A percentile compares a stretch with the other conserved stretches of the same genome.
Conservation (phyloP, 2,797 vertebrate genomes). For the Falco biarmicus region DNA sequence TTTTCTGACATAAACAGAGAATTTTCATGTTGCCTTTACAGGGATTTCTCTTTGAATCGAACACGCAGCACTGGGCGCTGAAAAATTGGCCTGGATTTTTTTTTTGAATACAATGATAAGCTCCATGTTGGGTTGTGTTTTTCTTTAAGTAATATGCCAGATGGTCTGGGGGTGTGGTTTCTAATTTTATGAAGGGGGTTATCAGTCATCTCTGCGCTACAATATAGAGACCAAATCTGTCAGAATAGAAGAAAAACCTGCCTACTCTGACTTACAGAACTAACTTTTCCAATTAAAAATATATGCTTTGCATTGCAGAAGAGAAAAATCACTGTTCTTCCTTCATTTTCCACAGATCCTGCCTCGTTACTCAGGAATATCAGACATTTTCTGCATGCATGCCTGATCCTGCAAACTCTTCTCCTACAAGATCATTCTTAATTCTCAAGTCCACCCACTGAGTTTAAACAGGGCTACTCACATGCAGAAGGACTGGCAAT, state of each 20-base stretch:
- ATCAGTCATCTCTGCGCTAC: constrained; percentile 63
- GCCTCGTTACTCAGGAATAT: constrained; percentile 29
- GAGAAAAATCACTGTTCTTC: constrained; percentile 18
- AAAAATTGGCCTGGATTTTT: constrained; percentile 47
- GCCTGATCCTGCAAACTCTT: constrained; percentile 57
- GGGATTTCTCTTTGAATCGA: background rate
- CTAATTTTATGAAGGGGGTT: constrained; percentile 74
- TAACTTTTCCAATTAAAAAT: constrained; percentile 59
- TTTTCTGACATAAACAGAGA: background rate
- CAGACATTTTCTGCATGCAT: constrained; percentile 45
- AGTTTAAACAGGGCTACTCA: constrained; percentile 56
- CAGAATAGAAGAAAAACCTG: constrained; percentile 64
- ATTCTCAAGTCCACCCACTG: constrained; percentile 45
- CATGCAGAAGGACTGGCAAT: constrained; percentile 10
- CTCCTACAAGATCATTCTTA: constrained; percentile 32
- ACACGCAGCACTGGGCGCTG: background rate
- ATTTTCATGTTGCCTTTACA: background rate
- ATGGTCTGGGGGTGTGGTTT: constrained; percentile 74
- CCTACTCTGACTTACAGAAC: constrained; percentile 59
- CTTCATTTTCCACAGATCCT: constrained; percentile 21
- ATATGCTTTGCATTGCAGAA: constrained; percentile 9
- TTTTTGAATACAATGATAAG: constrained; percentile 62
- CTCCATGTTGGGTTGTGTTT: constrained; percentile 50
- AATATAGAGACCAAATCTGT: constrained; percentile 69
- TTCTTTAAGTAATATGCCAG: constrained; percentile 71